Conservation (phyloP, 2,797 vertebrate species). For the Pteronotus mesoamericanus region DNA sequence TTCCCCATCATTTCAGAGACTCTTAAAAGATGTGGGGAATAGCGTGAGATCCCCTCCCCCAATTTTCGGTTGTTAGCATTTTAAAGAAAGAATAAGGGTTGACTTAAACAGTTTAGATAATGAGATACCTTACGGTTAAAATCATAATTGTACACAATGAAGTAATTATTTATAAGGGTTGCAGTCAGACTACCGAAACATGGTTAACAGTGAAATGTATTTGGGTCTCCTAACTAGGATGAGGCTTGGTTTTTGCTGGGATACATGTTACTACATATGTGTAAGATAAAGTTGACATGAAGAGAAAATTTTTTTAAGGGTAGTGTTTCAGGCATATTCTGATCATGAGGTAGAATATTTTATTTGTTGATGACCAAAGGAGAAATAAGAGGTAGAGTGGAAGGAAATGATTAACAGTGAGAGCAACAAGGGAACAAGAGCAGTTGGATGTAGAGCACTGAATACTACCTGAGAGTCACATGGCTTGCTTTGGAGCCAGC, state of each 20-base stretch:
- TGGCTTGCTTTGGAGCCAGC: background rate
- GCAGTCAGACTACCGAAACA: background rate
- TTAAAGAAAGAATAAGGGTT: slow-evolving; percentile 2
- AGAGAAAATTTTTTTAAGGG: slow-evolving; percentile 6
- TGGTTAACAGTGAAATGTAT: slow-evolving; percentile 28
- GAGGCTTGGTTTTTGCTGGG: background rate
- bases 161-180: slow-evolving; percentile 17
- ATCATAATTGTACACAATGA: background rate
- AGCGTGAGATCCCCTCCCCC: background rate
- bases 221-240: background rate
- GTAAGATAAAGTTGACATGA: background rate
- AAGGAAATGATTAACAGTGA: slow-evolving; percentile 8
- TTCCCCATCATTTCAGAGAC: slow-evolving; percentile 22
- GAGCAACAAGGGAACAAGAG: background rate
- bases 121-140: background rate
- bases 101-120: slow-evolving; percentile 18
- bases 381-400: background rate
- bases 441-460: background rate
- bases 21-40: slow-evolving; percentile 19
- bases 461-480: background rate
- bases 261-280: background rate
- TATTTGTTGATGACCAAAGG: slow-evolving; percentile 34
- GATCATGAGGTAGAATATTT: slow-evolving; percentile 34
- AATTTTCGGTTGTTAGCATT: slow-evolving; percentile 34
- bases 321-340: background rate